These are phyloP conservation scores for Perca flavescens DNA, from an alignment of 2,113 vertebrate species.

Conservation along the genomic window DNA sequence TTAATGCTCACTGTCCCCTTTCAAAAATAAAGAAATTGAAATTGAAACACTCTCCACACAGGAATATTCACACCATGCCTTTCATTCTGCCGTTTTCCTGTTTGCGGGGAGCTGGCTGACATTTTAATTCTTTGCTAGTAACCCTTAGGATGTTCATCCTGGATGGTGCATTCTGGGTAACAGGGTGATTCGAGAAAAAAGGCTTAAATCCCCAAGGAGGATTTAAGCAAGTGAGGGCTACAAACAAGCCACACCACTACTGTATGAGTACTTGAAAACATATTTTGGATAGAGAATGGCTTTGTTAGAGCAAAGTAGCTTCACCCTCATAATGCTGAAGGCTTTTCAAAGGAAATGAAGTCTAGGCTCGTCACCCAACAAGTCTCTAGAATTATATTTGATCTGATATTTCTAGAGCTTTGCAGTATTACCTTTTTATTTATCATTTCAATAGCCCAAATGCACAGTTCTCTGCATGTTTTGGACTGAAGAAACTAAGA, in stretches of 20 bases:
- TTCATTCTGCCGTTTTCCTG: neutral
- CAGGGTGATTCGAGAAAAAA: slow-evolving; percentile 12
- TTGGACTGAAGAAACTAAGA: neutral
- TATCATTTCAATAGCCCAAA: neutral
- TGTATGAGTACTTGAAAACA: slow-evolving; percentile 1
- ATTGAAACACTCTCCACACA: too few species aligned
- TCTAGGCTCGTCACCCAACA: neutral
- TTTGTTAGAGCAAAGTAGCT: neutral
- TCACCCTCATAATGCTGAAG: neutral
- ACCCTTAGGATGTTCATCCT: slow-evolving; percentile 8
- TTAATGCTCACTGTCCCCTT: too few species aligned
- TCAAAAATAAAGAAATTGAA: too few species aligned
- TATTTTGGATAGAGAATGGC: neutral
- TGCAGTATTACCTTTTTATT: neutral
- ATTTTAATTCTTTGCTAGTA: slow-evolving; percentile 17
- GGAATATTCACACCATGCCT: neutral
- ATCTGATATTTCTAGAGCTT: neutral
- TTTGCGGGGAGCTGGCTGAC: slow-evolving; percentile 14
- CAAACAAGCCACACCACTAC: neutral
- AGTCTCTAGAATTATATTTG: neutral
- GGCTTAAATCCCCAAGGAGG: neutral
- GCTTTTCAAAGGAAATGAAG: neutral
- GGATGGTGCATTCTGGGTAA: slow-evolving; percentile 24
- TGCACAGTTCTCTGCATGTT: neutral
- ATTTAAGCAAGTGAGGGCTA: neutral